Conservation (phyloP, 2,888 invertebrate genomes). For the Tetragonisca angustula region DNA sequence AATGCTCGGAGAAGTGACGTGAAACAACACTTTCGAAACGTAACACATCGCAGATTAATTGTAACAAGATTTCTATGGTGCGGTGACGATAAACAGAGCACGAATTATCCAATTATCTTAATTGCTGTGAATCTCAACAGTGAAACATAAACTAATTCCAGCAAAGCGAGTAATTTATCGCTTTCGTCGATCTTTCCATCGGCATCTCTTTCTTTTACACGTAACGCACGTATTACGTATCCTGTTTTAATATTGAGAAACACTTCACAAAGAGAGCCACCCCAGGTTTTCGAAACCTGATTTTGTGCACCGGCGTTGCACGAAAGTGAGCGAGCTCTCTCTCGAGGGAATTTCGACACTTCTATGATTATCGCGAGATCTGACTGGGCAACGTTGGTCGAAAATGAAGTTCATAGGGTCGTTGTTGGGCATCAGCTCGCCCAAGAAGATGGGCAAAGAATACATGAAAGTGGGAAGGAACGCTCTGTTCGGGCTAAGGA, state of each 20-base stretch:
- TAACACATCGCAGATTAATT: conserved; percentile 49
- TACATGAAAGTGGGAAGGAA: conserved; percentile 91
- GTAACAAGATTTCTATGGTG: conserved; percentile 36
- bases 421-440: conserved; percentile 81
- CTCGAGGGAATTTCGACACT: background rate
- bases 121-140: conserved; percentile 1
- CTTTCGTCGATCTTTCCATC: background rate
- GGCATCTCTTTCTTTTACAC: background rate
- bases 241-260: background rate
- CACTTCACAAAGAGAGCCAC: background rate
- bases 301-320: background rate
- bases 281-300: background rate
- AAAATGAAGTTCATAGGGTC: conserved; percentile 82
- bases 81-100: conserved; percentile 46
- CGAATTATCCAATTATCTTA: conserved; percentile 23
- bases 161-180: background rate
- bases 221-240: background rate
- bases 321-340: background rate
- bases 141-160: background rate
- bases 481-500: conserved; percentile 88
- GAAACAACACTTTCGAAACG: conserved; percentile 58
- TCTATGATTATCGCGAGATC: background rate
- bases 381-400: background rate
- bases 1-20: conserved; percentile 81
- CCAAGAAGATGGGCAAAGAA: conserved; percentile 89